Base-by-base conservation (phyloP, 1,140 invertebrate genomes). In the Berghia stephanieae region DNA sequence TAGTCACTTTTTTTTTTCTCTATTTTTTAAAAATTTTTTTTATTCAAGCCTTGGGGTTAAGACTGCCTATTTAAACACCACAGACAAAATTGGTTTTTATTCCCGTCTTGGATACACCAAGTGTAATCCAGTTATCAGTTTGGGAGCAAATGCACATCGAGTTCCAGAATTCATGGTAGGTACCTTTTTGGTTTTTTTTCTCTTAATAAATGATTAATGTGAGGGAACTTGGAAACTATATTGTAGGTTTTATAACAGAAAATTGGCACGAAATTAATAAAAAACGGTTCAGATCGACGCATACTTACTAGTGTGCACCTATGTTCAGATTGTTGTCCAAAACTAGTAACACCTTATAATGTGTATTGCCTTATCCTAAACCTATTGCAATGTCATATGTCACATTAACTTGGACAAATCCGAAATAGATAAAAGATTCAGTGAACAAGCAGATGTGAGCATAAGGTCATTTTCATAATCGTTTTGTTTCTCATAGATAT, bases 31-130 rank as follows among this genome's bases (percentile, higher is more conserved):
- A 13, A 3, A 31, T 66, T n/a, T 70, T 55, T 77, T 34, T 78
- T 69, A 75, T 79, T 81, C 42, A 77, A 86, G 86, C 18, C 42
- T 81, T 36, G 86, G 85, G 2, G 83, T 83, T 63, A 66, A 79
- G 68, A 84, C 81, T 43, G 77, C 85, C 43, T 89, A 84, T 71
- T 79, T 89, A 36, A 87, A 81, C 27, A 89, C 88, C 0, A 78
- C 86, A 76, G 87, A 89, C 75, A 88, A 89, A 79, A 81, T 87
- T 79, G 82, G 84, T 21, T 89, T 89, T 70, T 89, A 89, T 76
- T 57, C 78, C 42, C 86, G 85, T 74, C 70, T 89, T 27, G 87
- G 87, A 16, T 88, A 88, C 76, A 57, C 69, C 38, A 81, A 73
- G 43, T 87, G 86, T 80, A 46, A 81, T 3, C 84, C 86, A 49